These are phyloP conservation scores for Gulo gulo DNA, from an alignment of 2,113 vertebrate genomes.

Conservation along the genomic window DNA sequence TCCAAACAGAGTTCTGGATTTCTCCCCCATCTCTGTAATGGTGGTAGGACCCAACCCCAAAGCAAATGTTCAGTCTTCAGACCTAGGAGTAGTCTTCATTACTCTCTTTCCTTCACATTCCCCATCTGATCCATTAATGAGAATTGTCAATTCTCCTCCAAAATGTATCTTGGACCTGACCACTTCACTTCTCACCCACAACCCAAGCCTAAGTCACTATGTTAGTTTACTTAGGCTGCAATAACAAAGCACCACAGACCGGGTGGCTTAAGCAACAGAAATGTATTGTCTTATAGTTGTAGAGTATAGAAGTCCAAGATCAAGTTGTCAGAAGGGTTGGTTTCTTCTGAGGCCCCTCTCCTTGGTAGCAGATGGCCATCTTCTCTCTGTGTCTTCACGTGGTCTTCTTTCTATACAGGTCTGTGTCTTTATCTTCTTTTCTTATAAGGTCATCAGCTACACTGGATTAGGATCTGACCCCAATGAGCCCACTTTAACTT, in stretches of 20 bases:
- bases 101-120: neutral
- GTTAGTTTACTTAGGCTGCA: neutral
- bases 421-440: neutral
- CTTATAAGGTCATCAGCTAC: neutral
- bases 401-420: neutral
- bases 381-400: neutral
- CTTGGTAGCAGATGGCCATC: neutral
- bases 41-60: neutral
- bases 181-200: neutral
- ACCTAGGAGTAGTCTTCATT: neutral
- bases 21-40: neutral
- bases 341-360: neutral
- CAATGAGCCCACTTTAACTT: neutral
- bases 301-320: neutral
- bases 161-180: neutral
- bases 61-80: neutral
- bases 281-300: neutral
- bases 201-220: neutral
- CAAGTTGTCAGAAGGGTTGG: neutral
- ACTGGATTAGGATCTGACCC: neutral
- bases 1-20: neutral
- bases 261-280: neutral
- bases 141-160: neutral
- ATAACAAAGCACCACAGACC: neutral
- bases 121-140: neutral